Base-by-base conservation (phyloP, 2,113 vertebrate genomes). In the Etheostoma spectabile region DNA sequence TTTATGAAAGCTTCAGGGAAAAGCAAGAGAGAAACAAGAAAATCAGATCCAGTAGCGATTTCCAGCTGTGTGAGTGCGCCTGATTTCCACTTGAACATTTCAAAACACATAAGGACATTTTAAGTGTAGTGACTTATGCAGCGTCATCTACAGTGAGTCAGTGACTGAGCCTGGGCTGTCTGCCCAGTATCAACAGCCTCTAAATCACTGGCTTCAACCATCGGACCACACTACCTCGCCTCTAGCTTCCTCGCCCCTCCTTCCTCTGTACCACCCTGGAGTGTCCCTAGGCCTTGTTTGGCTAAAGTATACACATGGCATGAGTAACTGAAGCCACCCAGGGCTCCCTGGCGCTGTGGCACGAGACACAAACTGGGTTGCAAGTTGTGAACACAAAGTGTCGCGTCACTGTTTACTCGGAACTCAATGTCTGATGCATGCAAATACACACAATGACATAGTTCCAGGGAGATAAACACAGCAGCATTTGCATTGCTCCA, bases 81-180 rank as follows among this genome's bases (percentile, higher is more conserved):
- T 80, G 88, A 92, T 94, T 93, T 93, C 92, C 94, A 94, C 93
- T 96, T 94, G 90, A 93, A 90, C 82, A 88, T 85, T 91, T 93
- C 90, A 88, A 93, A 95, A 94, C 93, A 94, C 89, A 94, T 89
- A 87, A 93, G 93, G 90, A 93, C 87, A 89, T 91, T 95, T 94
- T 93, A 95, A 95, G 94, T 94, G 92, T 85, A 89, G 92, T 93
- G 94, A 94, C 92, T 94, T 94, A 93, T 86, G 86, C 91, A 93
- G 86, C 88, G 87, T 93, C 93, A 92, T 92, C 88, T 65, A 66
- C 82, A 74, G 88, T 93, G 94, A 93, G 92, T 93, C 93, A 94
- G 92, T 93, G 91, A 92, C 91, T 88, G 88, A 80, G 83, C 77
- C 92, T 93, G 91, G 93, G 93, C 93, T 71, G 84, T 63, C 85